Base-by-base conservation (phyloP, 2,888 invertebrate genomes). In the Lycophotia porphyrea region DNA sequence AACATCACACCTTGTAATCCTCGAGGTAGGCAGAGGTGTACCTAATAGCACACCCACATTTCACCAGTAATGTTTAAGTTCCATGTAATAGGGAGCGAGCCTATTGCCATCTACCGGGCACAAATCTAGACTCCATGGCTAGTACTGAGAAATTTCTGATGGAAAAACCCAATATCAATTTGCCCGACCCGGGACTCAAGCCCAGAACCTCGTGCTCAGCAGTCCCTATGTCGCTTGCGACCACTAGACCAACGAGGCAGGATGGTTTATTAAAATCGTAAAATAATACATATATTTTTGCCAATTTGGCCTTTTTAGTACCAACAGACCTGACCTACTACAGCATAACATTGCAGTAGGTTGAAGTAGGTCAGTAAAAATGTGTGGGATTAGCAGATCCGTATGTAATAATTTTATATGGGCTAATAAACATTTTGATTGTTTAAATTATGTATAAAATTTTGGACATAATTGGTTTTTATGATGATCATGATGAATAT, bases 391-490 rank as follows among this genome's bases (percentile, higher is more conserved):
- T 39, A 36, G 47, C 60, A 74, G 60, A 70, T 80, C 52, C 39
- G n/a, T 55, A 39, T 44, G 15, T 36, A 47, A 65, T 60, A 84
- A 81, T 84, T 66, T 70, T 67, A 39, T 18, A 63, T 44, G 24
- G 11, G 8, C 36, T 9, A 39, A 8, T 55, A 55, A 68, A 63
- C 36, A 42, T 52, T 52, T 67, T 52, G 34, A 84, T 81, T 81
- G 85, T 75, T 58, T 63, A 55, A 58, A 24, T 47, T 58, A 34
- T n/a, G n/a, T n/a, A n/a, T 58, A 58, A 39, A 36, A 21, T 60
- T 80, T 66, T 52, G 65, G 64, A 36, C 68, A 66, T 68, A 24
- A 81, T 84, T 81, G 77, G 55, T 66, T 72, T 80, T 68, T 63
- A 74, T 55, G 72, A 63, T 67, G 24, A 60, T 81, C 63, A 52